A percentile compares a stretch with the other conserved stretches of the same genome.
Evolutionary conservation across 2,888 invertebrate genomes (phyloP).

Genomic region (Eueremaeus valkanovi): DNA sequence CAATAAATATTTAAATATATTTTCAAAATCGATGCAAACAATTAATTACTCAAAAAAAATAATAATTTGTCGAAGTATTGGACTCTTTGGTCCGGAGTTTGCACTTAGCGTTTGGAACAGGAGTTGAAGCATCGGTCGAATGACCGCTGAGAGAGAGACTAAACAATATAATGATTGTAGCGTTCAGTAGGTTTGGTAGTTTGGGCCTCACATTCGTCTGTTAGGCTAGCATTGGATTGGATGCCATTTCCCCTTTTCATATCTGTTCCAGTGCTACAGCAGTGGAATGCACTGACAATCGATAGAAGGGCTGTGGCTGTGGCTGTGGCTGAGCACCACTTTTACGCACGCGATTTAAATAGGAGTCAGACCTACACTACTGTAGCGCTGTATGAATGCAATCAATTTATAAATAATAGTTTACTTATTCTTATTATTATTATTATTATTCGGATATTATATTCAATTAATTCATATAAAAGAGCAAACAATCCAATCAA

Average conservation of each 20-base stretch:
- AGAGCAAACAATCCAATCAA: too few relatives aligned
- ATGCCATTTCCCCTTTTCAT: slow-evolving; percentile 29
- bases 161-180: background rate
- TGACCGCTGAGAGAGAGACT: slow-evolving; percentile 24
- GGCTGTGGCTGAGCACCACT: slow-evolving; percentile 26
- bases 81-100: background rate
- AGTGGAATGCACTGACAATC: slow-evolving; percentile 23
- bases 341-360: slow-evolving; percentile 29
- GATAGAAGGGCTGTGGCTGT: slow-evolving; percentile 33
- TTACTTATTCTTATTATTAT: too few relatives aligned
- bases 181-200: background rate
- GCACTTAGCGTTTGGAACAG: background rate
- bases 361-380: background rate
- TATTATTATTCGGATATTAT: too few relatives aligned
- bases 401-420: background rate
- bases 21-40: background rate
- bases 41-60: background rate
- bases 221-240: background rate
- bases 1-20: too few relatives aligned
- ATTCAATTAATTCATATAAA: too few relatives aligned
- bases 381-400: background rate
- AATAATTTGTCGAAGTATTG: background rate
- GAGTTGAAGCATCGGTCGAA: background rate
- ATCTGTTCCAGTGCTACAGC: background rate
- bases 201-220: background rate